Percentiles rank a stretch among this genome's conserved stretches.
Evolutionary conservation across 35 echinoderm and acorn worm genomes (phyloP).

Genomic region (Ptychodera flava): DNA sequence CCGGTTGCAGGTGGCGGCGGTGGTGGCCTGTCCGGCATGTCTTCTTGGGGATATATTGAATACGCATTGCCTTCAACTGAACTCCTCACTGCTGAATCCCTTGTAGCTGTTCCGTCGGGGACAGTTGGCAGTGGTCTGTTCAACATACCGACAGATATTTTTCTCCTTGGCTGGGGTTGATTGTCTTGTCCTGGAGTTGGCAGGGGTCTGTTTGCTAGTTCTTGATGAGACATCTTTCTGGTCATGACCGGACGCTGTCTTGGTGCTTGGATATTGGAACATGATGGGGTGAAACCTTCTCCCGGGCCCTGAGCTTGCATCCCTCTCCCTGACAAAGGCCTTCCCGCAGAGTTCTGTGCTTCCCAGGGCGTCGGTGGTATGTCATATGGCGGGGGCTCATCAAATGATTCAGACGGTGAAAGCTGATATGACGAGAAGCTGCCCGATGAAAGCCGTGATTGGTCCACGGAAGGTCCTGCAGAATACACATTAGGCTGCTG

Average conservation of each 20-base stretch:
- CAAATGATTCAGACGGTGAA: background rate
- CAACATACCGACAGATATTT: background rate
- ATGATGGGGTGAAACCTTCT: too few species aligned
- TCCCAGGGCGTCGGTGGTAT: background rate
- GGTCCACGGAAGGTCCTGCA: too few species aligned
- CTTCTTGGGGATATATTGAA: too few species aligned
- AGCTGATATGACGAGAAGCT: background rate
- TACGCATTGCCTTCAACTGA: too few species aligned
- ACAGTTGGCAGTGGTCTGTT: background rate
- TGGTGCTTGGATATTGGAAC: too few species aligned
- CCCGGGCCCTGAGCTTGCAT: too few species aligned
- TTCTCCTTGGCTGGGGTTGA: background rate
- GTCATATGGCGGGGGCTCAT: background rate
- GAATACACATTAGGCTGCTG: too few species aligned
- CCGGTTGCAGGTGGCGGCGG: background rate
- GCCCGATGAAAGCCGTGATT: too few species aligned
- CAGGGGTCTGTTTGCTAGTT: background rate
- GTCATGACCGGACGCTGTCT: too few species aligned
- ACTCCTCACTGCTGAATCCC: too few species aligned
- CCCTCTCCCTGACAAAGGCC: background rate
- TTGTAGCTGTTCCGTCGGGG: too few species aligned
- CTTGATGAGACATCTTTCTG: background rate
- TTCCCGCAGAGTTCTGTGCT: background rate
- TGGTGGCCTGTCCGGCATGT: background rate
- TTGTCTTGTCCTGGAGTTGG: background rate